phyloP scores from a whole-genome alignment of 2,113 vertebrate species.

The Clarias batrachus region DNA sequence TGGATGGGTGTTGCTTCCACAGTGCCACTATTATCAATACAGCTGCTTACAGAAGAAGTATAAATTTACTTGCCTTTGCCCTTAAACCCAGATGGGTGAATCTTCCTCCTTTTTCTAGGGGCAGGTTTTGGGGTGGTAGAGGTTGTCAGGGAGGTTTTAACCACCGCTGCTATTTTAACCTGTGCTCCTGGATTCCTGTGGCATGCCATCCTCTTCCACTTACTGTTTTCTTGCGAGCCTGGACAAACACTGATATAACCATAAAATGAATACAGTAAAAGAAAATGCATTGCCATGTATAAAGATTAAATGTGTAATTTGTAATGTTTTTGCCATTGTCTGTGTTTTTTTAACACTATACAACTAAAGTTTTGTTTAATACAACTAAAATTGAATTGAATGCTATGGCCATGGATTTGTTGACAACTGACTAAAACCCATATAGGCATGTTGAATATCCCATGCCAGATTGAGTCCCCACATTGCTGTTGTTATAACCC shows the following conservation, averaged over 20 bases:
- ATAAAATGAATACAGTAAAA: not conserved
- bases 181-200: constrained; percentile 33
- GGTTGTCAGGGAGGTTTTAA: constrained; percentile 42
- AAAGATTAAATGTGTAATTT: not conserved
- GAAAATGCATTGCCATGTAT: not conserved
- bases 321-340: not conserved
- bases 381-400: too few relatives aligned
- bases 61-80: constrained; percentile 51
- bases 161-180: constrained; percentile 51
- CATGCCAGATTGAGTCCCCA: too few relatives aligned
- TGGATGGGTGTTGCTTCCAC: not conserved
- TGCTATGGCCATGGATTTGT: not conserved
- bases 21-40: too few relatives aligned
- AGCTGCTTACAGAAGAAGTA: not conserved
- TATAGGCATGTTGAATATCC: not conserved
- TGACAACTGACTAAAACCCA: not conserved
- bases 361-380: too few relatives aligned
- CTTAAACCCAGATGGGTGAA: constrained; percentile 52
- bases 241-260: constrained; percentile 16
- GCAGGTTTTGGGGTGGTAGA: constrained; percentile 11
- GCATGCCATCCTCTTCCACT: constrained; percentile 15
- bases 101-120: constrained; percentile 53
- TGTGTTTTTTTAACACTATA: too few relatives aligned
- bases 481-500: too few relatives aligned
- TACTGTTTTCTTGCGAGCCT: not conserved